Evolutionary conservation across 2,113 vertebrate species (phyloP).

Genomic region (Lagopus leucura): DNA sequence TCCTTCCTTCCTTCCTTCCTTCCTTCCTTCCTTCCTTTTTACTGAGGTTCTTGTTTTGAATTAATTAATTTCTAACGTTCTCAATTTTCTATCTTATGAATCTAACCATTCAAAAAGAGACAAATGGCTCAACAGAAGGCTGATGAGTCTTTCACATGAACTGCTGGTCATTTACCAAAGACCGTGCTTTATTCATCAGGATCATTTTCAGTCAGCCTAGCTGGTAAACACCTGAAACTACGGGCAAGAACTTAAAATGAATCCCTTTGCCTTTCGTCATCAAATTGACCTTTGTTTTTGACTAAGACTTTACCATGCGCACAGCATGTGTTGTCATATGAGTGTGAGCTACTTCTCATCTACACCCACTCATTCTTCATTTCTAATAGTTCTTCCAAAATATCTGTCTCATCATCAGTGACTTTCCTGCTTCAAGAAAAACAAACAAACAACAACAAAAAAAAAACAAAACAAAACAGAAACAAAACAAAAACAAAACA

Average conservation of each 20-base stretch:
- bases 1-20: too few relatives aligned
- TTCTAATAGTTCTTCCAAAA: constrained; percentile 81
- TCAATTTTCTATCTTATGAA: neutral
- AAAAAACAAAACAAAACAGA: neutral
- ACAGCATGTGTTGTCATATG: constrained; percentile 69
- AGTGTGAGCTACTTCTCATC: constrained; percentile 74
- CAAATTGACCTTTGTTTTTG: constrained; percentile 63
- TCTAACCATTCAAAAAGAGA: neutral
- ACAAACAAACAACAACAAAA: neutral
- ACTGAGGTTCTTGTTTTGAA: neutral
- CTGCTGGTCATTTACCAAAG: neutral
- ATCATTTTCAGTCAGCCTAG: neutral
- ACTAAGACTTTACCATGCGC: constrained; percentile 50
- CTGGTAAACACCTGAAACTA: neutral
- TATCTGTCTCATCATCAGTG: constrained; percentile 75
- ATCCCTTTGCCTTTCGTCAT: constrained; percentile 41
- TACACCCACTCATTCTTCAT: constrained; percentile 79
- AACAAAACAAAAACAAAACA: neutral
- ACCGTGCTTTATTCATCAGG: neutral
- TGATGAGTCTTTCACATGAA: neutral
- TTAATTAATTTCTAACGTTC: neutral
- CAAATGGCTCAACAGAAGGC: neutral
- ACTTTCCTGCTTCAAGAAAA: constrained; percentile 64
- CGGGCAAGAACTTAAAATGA: neutral
- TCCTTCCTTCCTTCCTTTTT: too few relatives aligned